A percentile compares a stretch with the other conserved stretches of the same genome.
phyloP scores from a whole-genome alignment of 2,113 vertebrate genomes.

The Upupa epops region DNA sequence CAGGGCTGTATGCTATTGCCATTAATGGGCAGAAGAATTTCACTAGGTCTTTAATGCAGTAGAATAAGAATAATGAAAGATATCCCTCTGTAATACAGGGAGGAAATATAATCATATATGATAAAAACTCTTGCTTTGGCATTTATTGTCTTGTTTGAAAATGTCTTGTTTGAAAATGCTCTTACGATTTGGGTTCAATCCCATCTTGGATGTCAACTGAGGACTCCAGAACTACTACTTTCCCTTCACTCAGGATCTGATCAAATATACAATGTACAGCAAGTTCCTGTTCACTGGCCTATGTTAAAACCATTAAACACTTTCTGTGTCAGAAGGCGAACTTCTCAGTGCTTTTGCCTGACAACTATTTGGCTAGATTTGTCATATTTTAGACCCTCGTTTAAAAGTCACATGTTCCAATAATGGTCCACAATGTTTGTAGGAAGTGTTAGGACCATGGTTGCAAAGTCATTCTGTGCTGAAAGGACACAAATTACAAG shows the following conservation, averaged over 20 bases:
- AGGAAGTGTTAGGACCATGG: not conserved
- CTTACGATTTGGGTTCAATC: not conserved
- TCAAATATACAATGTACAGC: not conserved
- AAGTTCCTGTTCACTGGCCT: not conserved
- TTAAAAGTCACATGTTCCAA: not conserved
- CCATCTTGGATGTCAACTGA: not conserved
- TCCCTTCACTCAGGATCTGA: not conserved
- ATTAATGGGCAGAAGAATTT: not conserved
- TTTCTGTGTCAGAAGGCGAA: not conserved
- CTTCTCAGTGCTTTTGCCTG: not conserved
- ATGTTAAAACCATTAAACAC: not conserved
- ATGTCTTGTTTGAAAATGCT: not conserved
- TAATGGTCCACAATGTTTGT: not conserved
- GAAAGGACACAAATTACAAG: not conserved
- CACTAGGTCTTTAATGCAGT: not conserved
- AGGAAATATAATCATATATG: not conserved
- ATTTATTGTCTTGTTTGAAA: not conserved
- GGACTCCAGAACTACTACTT: not conserved
- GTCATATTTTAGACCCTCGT: not conserved
- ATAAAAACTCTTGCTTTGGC: not conserved
- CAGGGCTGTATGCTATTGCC: not conserved
- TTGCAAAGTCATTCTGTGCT: not conserved
- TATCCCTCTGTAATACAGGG: not conserved
- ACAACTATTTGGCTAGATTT: not conserved
- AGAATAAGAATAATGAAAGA: not conserved